These are phyloP conservation scores for Elephantulus edwardii DNA, from an alignment of 2,113 vertebrate genomes.

Conservation along the genomic window DNA sequence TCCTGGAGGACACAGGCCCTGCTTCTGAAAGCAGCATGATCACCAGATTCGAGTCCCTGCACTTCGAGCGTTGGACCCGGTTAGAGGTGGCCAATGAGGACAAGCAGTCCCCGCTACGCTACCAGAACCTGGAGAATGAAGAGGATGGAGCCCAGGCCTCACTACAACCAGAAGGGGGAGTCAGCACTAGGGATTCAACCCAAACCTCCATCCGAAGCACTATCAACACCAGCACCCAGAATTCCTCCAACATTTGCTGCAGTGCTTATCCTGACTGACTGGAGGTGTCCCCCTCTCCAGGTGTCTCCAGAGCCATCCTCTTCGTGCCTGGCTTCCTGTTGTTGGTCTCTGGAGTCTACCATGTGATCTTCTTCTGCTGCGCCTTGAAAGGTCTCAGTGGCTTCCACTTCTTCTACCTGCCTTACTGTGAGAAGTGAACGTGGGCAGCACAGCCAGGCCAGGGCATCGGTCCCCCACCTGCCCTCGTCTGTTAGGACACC, in stretches of 20 bases:
- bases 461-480: not conserved
- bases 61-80: conserved; percentile 78
- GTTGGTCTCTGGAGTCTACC: conserved; percentile 92
- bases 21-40: conserved; percentile 62
- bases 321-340: conserved; percentile 91
- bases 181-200: conserved; percentile 84
- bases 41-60: conserved; percentile 78
- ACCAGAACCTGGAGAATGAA: conserved; percentile 91
- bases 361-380: conserved; percentile 93
- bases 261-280: conserved; percentile 90
- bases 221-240: conserved; percentile 89
- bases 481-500: not conserved
- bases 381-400: conserved; percentile 89
- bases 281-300: conserved; percentile 89
- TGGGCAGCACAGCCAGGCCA: not conserved
- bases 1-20: conserved; percentile 75
- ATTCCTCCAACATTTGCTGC: conserved; percentile 88
- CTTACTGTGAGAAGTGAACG: conserved; percentile 92
- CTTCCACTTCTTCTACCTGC: conserved; percentile 93
- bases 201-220: conserved; percentile 89
- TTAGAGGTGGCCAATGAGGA: conserved; percentile 76
- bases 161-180: conserved; percentile 74
- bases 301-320: conserved; percentile 92
- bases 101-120: conserved; percentile 79
- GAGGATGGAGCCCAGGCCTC: conserved; percentile 81